These are phyloP conservation scores for Brienomyrus longianalis DNA, from an alignment of 2,113 vertebrate species.

Conservation along the genomic window DNA sequence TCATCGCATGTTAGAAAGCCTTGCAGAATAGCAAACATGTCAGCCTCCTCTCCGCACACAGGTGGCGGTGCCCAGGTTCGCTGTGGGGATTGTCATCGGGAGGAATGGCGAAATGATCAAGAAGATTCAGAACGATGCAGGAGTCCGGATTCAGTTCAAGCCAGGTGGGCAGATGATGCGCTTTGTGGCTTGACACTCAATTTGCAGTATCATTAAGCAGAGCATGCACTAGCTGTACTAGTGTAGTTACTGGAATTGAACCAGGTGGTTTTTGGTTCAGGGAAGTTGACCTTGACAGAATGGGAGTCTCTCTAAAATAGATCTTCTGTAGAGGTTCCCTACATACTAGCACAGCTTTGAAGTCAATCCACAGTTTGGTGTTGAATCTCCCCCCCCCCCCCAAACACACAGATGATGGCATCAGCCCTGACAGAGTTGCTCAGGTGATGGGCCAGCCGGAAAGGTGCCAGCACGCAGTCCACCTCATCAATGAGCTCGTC, in stretches of 20 bases:
- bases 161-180: constrained; percentile 66
- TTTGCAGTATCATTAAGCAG: not conserved
- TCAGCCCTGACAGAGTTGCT: constrained; percentile 86
- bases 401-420: constrained; percentile 77
- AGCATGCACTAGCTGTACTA: not conserved
- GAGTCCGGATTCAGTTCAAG: constrained; percentile 97
- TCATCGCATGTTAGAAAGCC: not conserved
- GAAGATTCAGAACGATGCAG: constrained; percentile 96
- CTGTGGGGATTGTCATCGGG: constrained; percentile 96
- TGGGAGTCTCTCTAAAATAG: not conserved
- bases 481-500: constrained; percentile 92
- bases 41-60: constrained; percentile 32
- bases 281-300: not conserved
- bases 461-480: constrained; percentile 89
- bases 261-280: not conserved
- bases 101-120: constrained; percentile 98
- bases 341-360: not conserved
- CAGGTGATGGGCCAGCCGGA: constrained; percentile 95
- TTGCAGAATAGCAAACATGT: not conserved
- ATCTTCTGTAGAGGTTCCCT: not conserved
- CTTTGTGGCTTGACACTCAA: not conserved
- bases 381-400: not conserved
- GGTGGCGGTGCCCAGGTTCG: constrained; percentile 93
- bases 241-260: not conserved
- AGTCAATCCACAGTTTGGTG: not conserved